phyloP scores from a whole-genome alignment of 2,888 invertebrate species.

The Drosophila mayaguana region DNA sequence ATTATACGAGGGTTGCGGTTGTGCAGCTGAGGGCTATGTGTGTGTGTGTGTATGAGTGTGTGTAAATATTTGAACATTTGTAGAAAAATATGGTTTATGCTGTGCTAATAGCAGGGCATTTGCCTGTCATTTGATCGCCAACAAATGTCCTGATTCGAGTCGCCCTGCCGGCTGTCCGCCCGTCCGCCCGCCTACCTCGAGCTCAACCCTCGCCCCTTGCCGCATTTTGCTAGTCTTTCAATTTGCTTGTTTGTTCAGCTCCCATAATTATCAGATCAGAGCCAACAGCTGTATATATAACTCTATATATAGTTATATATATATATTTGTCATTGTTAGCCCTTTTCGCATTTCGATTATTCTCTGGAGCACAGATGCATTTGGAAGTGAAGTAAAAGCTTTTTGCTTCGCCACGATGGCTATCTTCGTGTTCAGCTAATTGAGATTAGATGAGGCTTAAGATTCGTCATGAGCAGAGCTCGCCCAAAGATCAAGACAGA shows the following conservation, averaged over 20 bases:
- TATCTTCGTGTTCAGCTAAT: neutral
- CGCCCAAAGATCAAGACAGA: neutral
- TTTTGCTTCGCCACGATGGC: neutral
- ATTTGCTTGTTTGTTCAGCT: slow-evolving; percentile 40
- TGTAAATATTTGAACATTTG: slow-evolving; percentile 84
- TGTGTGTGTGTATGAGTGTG: slow-evolving; percentile 14
- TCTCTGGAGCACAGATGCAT: slow-evolving; percentile 7
- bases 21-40: slow-evolving; percentile 38
- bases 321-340: slow-evolving; percentile 2
- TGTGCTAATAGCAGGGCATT: slow-evolving; percentile 70
- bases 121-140: slow-evolving; percentile 69
- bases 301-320: neutral
- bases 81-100: slow-evolving; percentile 83
- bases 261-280: slow-evolving; percentile 35
- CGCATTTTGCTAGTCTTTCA: slow-evolving; percentile 21
- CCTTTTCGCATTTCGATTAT: slow-evolving; percentile 1
- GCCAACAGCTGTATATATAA: slow-evolving; percentile 8
- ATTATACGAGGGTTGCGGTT: slow-evolving; percentile 54
- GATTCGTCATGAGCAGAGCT: neutral
- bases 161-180: neutral
- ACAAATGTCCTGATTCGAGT: slow-evolving; percentile 55
- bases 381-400: slow-evolving; percentile 6
- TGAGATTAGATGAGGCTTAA: slow-evolving; percentile 3
- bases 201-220: neutral
- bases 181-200: neutral